These are phyloP conservation scores for Microctenopoma stevenorrisi DNA, from an alignment of 2,797 vertebrate genomes.

Conservation along the genomic window DNA sequence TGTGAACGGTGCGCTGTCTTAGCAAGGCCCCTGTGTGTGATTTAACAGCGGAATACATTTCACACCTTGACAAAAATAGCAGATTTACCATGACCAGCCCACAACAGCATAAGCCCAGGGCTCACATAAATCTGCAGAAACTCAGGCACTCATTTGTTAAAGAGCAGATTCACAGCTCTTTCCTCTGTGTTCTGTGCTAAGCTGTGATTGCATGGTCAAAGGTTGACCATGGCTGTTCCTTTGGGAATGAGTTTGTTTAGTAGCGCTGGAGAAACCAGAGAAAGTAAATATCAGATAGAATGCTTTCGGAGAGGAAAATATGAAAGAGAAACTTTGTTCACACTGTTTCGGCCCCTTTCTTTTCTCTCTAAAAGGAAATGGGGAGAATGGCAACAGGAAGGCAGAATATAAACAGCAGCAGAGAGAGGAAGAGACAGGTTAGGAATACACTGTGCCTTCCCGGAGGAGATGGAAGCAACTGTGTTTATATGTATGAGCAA, in stretches of 20 bases:
- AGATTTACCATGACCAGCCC: conserved; percentile 72
- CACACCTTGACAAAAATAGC: conserved; percentile 74
- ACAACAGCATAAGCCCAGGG: conserved; percentile 65
- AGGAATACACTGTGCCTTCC: conserved; percentile 22
- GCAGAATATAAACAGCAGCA: conserved; percentile 42
- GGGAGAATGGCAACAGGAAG: conserved; percentile 38
- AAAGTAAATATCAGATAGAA: conserved; percentile 47
- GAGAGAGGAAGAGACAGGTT: conserved; percentile 41
- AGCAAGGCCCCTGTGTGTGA: conserved; percentile 56
- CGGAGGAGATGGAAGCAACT: conserved; percentile 40
- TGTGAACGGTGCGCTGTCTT: conserved; percentile 14
- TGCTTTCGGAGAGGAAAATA: conserved; percentile 36
- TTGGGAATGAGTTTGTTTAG: conserved; percentile 56
- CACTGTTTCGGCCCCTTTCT: conserved; percentile 4
- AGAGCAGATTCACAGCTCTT: conserved; percentile 58
- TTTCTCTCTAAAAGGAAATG: conserved; percentile 34
- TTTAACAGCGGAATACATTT: conserved; percentile 74
- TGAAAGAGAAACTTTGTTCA: conserved; percentile 36
- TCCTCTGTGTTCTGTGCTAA: conserved; percentile 33
- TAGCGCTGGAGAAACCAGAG: conserved; percentile 23
- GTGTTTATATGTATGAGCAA: conserved; percentile 31
- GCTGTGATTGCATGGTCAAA: conserved; percentile 57
- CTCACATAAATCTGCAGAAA: conserved; percentile 71
- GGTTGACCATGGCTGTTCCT: conserved; percentile 35
- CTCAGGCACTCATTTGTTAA: conserved; percentile 64